Conservation (phyloP, 2,888 invertebrate genomes). For the Polyploca ridens region DNA sequence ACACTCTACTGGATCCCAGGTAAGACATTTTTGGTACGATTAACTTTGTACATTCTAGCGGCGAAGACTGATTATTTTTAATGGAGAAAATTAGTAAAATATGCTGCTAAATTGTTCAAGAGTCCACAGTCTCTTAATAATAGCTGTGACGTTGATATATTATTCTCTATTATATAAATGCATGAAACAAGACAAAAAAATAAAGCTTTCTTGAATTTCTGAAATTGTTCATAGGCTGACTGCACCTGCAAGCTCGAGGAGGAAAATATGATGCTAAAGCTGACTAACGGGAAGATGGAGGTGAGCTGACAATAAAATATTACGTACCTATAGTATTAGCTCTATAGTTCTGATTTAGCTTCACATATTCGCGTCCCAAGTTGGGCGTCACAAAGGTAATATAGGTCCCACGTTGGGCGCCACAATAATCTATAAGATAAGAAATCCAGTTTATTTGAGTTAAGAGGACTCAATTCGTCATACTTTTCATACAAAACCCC, state of each 20-base stretch:
- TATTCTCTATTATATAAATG: neutral
- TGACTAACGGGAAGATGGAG: constrained; percentile 47
- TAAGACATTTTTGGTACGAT: neutral
- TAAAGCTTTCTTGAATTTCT: neutral
- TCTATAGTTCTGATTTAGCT: neutral
- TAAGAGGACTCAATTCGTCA: too few relatives aligned
- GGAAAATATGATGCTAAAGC: constrained; percentile 55
- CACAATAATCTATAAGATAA: neutral
- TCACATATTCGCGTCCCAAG: neutral
- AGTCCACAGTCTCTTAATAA: too few relatives aligned
- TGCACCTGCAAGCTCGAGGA: constrained; percentile 62
- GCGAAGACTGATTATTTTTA: neutral
- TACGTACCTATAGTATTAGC: neutral
- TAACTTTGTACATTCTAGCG: neutral
- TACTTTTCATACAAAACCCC: too few relatives aligned
- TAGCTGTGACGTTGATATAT: too few relatives aligned
- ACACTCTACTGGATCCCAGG: constrained; percentile 43
- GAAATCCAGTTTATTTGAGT: too few relatives aligned
- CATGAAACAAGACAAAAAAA: neutral
- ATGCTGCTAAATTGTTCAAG: too few relatives aligned
- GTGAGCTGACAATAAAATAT: constrained; percentile 34
- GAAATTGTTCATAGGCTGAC: constrained; percentile 48
- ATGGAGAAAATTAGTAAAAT: too few relatives aligned
- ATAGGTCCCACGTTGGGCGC: neutral
- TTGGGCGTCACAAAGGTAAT: neutral